Evolutionary conservation across 1,140 invertebrate genomes (phyloP).

Genomic region (Drosophila gunungcola): DNA sequence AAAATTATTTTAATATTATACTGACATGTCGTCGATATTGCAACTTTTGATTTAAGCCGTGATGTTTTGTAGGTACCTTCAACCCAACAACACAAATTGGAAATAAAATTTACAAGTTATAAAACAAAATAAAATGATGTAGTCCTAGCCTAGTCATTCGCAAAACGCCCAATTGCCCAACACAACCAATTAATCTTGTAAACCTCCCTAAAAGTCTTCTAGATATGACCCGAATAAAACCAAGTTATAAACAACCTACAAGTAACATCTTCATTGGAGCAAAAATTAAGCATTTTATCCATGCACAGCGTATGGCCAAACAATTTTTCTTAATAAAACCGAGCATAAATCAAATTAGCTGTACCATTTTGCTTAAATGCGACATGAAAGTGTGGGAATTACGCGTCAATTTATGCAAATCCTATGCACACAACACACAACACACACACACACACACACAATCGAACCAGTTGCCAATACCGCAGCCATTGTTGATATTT

Average conservation of each 20-base stretch:
- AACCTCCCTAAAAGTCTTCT: not conserved
- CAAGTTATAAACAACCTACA: too few relatives aligned
- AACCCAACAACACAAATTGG: too few relatives aligned
- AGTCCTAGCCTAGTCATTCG: not conserved
- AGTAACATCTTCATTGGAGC: slow-evolving; percentile 47
- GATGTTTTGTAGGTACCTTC: too few relatives aligned
- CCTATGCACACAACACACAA: slow-evolving; percentile 8
- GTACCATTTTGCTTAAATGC: slow-evolving; percentile 76
- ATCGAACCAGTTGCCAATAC: slow-evolving; percentile 27
- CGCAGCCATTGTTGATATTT: slow-evolving; percentile 67
- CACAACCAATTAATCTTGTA: not conserved
- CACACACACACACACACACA: not conserved
- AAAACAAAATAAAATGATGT: not conserved
- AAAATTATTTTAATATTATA: too few relatives aligned
- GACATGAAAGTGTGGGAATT: slow-evolving; percentile 79
- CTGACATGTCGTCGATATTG: too few relatives aligned
- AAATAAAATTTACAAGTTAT: too few relatives aligned
- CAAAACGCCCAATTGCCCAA: not conserved
- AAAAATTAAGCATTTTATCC: not conserved
- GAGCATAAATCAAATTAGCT: slow-evolving; percentile 74
- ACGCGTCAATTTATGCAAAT: slow-evolving; percentile 77
- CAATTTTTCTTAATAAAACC: slow-evolving; percentile 73
- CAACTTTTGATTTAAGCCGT: too few relatives aligned
- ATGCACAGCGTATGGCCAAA: slow-evolving; percentile 13
- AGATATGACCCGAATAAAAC: not conserved